Base-by-base conservation (phyloP, 2,888 invertebrate species). In the Clitarchus hookeri region DNA sequence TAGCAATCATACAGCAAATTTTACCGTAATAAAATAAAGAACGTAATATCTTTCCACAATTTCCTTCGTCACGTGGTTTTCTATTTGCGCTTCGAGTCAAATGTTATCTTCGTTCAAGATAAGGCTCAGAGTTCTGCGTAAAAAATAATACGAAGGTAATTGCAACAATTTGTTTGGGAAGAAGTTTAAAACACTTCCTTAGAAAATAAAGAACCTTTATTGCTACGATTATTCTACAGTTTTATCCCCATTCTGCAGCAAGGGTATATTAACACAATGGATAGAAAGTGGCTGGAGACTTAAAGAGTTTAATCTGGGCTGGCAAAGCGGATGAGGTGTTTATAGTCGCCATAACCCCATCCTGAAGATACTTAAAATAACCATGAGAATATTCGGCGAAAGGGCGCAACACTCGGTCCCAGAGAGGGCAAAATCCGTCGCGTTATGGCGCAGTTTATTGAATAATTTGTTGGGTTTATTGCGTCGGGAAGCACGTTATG, bases 401-500 rank as follows among this genome's bases (percentile, higher is more conserved):
- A n/a, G n/a, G 65, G 65, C 13, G 65, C 16, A n/a, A n/a, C 65
- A n/a, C 65, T 65, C 23, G 65, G 36, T 12, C n/a, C 82, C 36
- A 27, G 65, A 65, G 23, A 23, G 65, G 65, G 23, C 2, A 65
- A 65, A 65, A 65, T 65, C 65, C 65, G 65, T 65, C n/a, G 65
- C 65, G 65, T 6, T 65, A 65, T 23, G 65, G 44, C 82, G 82
- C 27, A 82, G 82, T 82, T 82, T 82, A 82, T 82, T 82, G 44
- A 82, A 82, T 82, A 82, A 82, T 82, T 82, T 82, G 82, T 36
- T 36, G 36, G 44, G 82, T 44, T 82, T 82, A 82, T 65, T 65
- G 65, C 65, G 65, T 65, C 16, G 19, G 65, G 23, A 65, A 65
- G 65, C 65, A 9, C 65, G 65, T 19, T n/a, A n/a, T n/a, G 65